Evolutionary conservation across 2,113 vertebrate genomes (phyloP), one percentile per base, ranked within the genome.

Genomic region (Pholis gunnellus): DNA sequence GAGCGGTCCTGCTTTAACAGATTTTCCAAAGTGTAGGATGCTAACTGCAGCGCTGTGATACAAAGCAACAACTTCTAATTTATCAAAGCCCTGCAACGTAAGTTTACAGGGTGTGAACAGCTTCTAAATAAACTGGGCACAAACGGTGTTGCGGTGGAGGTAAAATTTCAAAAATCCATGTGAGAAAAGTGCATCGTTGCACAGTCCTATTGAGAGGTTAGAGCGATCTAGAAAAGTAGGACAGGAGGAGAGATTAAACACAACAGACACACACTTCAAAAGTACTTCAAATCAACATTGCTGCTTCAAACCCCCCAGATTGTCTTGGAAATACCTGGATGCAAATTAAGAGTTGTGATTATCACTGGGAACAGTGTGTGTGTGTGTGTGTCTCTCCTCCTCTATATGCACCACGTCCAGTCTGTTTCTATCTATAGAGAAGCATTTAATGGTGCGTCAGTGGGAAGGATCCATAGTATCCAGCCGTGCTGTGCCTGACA

Each of bases 391-490:
- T 31, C 29, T 36, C 64, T n/a, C 22, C 44, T 77, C 72, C 40
- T 77, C 70, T 18, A 46, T 14, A 61, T 52, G 38, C 9, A 78
- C 52, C 60, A 11, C 50, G 75, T 75, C 22, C 6, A 70, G 46
- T 56, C 31, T 48, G 22, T 40, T 73, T 82, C 75, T 78, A 67
- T 81, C 63, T 72, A 48, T 72, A 68, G 73, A 72, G 63, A 68
- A 52, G 60, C 18, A 52, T 68, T 84, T 38, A 83, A 77, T 42
- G 40, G 79, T 42, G 63, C 22, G 25, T 78, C 80, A 80, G 85
- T 77, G 72, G 76, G 77, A 86, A 72, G 81, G 73, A 83, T 86
- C 88, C 87, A 88, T 89, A 90, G 85, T 81, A 85, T 63, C 72
- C 63, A 68, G 50, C 75, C 2, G 48, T 18, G 9, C n/a, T 81